phyloP scores from a whole-genome alignment of 2,113 vertebrate genomes.

The Megalops atlanticus region DNA sequence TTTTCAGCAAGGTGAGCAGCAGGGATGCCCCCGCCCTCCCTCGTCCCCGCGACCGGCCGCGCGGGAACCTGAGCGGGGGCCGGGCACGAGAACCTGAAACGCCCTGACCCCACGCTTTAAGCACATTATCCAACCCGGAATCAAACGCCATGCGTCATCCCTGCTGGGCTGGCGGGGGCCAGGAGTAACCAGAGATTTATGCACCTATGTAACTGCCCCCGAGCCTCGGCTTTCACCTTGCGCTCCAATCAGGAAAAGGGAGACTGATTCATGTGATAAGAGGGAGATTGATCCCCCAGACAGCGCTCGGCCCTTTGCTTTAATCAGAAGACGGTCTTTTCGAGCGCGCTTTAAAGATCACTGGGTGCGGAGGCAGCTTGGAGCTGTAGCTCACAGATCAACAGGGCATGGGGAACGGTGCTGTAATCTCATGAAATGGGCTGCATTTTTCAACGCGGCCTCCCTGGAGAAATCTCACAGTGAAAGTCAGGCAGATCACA shows the following conservation, averaged over 20 bases:
- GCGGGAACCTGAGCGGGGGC: constrained; percentile 40
- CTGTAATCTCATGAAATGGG: neutral
- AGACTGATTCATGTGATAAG: constrained; percentile 22
- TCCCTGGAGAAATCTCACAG: constrained; percentile 57
- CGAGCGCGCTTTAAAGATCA: neutral
- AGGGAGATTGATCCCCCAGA: neutral
- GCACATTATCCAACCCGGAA: constrained; percentile 69
- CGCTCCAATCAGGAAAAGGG: neutral
- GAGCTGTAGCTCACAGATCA: neutral
- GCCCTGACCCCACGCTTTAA: constrained; percentile 61
- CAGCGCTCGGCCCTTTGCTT: neutral
- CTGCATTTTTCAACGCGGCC: neutral
- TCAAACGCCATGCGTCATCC: constrained; percentile 58
- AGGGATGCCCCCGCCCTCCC: neutral
- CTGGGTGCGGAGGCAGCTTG: neutral
- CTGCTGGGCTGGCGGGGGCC: constrained; percentile 47
- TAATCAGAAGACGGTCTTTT: neutral
- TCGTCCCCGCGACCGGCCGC: neutral
- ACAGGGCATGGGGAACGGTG: neutral
- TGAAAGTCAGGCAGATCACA: constrained; percentile 64
- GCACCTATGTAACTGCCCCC: constrained; percentile 17
- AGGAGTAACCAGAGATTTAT: constrained; percentile 38
- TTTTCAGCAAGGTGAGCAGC: constrained; percentile 94
- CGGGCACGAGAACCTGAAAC: constrained; percentile 34
- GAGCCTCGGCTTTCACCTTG: neutral